A percentile compares a stretch with the other conserved stretches of the same genome.
Conservation (phyloP, 2,797 vertebrate species). For the Poeciliopsis gracilis region DNA sequence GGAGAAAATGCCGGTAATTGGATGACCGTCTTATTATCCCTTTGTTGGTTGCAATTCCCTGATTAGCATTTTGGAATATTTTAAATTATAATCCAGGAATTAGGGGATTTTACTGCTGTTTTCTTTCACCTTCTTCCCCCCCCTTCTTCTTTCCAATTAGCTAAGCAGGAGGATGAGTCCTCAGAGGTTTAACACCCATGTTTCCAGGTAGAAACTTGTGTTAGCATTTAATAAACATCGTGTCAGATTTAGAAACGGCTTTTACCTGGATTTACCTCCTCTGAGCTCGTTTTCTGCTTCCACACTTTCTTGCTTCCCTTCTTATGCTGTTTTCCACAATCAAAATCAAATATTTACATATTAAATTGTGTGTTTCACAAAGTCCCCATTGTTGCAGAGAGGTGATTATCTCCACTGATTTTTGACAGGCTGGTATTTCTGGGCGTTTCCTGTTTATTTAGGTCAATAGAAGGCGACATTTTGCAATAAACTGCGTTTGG, state of each 20-base stretch:
- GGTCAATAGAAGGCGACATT: constrained; percentile 73
- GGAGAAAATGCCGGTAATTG: constrained; percentile 76
- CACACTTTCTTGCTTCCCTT: neutral
- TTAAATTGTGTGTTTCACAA: constrained; percentile 78
- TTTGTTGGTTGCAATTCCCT: constrained; percentile 83
- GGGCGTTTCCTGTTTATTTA: constrained; percentile 89
- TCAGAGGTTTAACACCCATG: constrained; percentile 29
- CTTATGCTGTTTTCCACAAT: constrained; percentile 45
- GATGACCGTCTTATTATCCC: constrained; percentile 82
- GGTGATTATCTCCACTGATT: constrained; percentile 84
- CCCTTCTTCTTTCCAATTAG: constrained; percentile 72
- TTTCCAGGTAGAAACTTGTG: constrained; percentile 46
- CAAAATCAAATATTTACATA: constrained; percentile 84
- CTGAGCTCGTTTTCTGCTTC: neutral
- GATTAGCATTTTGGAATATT: constrained; percentile 85
- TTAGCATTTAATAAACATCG: constrained; percentile 25
- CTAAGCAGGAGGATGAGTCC: constrained; percentile 61
- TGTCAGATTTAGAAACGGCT: neutral
- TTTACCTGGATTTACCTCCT: constrained; percentile 29
- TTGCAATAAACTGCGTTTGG: constrained; percentile 34
- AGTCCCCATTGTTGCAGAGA: constrained; percentile 83
- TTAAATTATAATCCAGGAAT: constrained; percentile 84
- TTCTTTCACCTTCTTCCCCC: constrained; percentile 6
- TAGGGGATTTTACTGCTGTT: constrained; percentile 71
- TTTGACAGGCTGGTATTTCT: constrained; percentile 82